Evolutionary conservation across 2,113 vertebrate species (phyloP).

Genomic region (Nipponia nippon): DNA sequence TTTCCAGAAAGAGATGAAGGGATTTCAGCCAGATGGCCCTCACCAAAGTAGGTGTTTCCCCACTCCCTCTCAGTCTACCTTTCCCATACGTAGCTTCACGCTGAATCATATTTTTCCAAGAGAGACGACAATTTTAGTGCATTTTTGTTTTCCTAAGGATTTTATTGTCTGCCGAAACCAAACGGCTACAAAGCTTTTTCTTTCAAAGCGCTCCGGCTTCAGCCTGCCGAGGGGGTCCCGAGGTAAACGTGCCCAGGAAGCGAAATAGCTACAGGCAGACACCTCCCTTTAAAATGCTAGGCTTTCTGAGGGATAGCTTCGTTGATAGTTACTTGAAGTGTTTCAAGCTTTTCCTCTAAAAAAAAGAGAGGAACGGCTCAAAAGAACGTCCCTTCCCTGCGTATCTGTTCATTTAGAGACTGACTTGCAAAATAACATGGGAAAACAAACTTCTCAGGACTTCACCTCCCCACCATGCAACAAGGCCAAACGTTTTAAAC

Average conservation of each 20-base stretch:
- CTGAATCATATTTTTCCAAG: background rate
- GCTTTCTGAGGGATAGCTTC: fast-evolving
- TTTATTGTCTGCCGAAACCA: background rate
- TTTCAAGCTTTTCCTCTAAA: too few species aligned
- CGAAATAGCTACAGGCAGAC: fast-evolving
- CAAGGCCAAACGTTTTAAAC: background rate
- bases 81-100: background rate
- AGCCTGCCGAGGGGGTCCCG: too few species aligned
- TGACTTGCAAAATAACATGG: fast-evolving
- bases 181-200: background rate
- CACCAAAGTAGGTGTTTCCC: background rate
- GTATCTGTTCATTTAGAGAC: fast-evolving
- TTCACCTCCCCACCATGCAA: background rate
- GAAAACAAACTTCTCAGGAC: background rate
- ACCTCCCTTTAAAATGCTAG: fast-evolving
- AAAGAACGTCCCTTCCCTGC: background rate
- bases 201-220: background rate
- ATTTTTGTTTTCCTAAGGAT: background rate
- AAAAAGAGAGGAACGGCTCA: background rate
- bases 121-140: background rate
- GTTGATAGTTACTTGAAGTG: fast-evolving
- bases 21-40: background rate
- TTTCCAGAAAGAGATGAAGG: background rate
- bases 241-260: fast-evolving
- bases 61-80: background rate